Evolutionary conservation across 2,888 invertebrate species (phyloP).

Genomic region (Lycophotia porphyrea): DNA sequence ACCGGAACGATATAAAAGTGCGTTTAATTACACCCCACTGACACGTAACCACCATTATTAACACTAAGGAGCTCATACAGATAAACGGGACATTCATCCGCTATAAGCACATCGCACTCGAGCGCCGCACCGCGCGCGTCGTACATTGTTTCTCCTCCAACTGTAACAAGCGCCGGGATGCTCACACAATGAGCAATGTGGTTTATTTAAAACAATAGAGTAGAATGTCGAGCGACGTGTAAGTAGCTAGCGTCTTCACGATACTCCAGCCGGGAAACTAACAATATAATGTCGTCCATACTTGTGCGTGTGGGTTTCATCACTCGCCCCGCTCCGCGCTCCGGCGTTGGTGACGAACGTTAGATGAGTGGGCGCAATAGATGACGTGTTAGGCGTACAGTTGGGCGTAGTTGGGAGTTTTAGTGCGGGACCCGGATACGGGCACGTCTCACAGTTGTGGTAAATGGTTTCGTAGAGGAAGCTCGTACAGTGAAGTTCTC

Average conservation of each 20-base stretch:
- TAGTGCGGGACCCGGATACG: slow-evolving; percentile 63
- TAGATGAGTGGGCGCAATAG: slow-evolving; percentile 65
- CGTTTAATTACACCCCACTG: slow-evolving; percentile 73
- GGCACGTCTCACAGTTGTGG: slow-evolving; percentile 68
- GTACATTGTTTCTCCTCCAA: slow-evolving; percentile 74
- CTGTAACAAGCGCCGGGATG: slow-evolving; percentile 61
- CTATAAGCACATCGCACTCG: slow-evolving; percentile 43
- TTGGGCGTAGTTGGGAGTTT: slow-evolving; percentile 54
- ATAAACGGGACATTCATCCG: slow-evolving; percentile 71
- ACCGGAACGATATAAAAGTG: slow-evolving; percentile 64
- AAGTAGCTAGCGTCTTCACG: slow-evolving; percentile 73
- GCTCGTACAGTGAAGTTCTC: slow-evolving; percentile 70
- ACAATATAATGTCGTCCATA: slow-evolving; percentile 53
- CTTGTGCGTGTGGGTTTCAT: slow-evolving; percentile 51
- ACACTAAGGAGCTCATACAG: slow-evolving; percentile 74
- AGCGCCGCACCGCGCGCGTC: slow-evolving; percentile 59
- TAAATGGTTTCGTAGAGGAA: slow-evolving; percentile 73
- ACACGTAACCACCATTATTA: slow-evolving; percentile 76
- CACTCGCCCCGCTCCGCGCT: slow-evolving; percentile 55
- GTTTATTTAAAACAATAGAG: slow-evolving; percentile 78
- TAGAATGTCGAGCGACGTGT: slow-evolving; percentile 64
- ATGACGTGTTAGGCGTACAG: slow-evolving; percentile 50
- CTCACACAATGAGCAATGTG: slow-evolving; percentile 76
- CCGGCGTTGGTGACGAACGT: slow-evolving; percentile 27
- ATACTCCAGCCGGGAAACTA: slow-evolving; percentile 62